phyloP scores from a whole-genome alignment of 1,140 invertebrate genomes.

The Drosophila arizonae region DNA sequence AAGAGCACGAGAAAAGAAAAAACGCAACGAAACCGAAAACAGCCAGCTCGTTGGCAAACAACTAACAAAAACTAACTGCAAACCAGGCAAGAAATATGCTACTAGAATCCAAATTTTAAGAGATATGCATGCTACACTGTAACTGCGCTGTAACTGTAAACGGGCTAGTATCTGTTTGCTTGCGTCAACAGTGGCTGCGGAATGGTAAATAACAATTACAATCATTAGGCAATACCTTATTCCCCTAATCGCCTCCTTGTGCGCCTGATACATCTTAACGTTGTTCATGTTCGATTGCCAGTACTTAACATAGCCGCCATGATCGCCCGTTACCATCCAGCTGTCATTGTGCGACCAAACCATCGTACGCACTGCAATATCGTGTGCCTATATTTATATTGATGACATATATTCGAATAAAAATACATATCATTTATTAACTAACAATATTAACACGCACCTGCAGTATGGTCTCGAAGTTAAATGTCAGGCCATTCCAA shows the following conservation, averaged over 20 bases:
- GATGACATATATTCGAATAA: not conserved
- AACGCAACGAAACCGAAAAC: constrained; percentile 8
- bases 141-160: constrained; percentile 28
- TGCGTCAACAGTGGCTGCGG: constrained; percentile 52
- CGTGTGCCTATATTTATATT: constrained; percentile 91
- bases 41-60: not conserved
- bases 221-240: constrained; percentile 91
- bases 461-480: constrained; percentile 99
- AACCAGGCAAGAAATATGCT: constrained; percentile 21
- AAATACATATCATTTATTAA: no score
- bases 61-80: constrained; percentile 7
- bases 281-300: constrained; percentile 99
- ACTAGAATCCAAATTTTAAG: constrained; percentile 1
- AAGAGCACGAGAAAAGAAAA: constrained; percentile 45
- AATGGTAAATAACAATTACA: constrained; percentile 69
- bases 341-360: constrained; percentile 99
- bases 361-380: constrained; percentile 98
- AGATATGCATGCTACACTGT: constrained; percentile 27
- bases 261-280: constrained; percentile 99
- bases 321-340: constrained; percentile 99
- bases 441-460: constrained; percentile 83
- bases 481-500: constrained; percentile 99
- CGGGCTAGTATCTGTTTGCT: constrained; percentile 39
- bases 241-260: constrained; percentile 99
- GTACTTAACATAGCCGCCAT: constrained; percentile 99